These are phyloP conservation scores for Coenobita brevimanus DNA, from an alignment of 1,140 invertebrate genomes.

Conservation along the genomic window DNA sequence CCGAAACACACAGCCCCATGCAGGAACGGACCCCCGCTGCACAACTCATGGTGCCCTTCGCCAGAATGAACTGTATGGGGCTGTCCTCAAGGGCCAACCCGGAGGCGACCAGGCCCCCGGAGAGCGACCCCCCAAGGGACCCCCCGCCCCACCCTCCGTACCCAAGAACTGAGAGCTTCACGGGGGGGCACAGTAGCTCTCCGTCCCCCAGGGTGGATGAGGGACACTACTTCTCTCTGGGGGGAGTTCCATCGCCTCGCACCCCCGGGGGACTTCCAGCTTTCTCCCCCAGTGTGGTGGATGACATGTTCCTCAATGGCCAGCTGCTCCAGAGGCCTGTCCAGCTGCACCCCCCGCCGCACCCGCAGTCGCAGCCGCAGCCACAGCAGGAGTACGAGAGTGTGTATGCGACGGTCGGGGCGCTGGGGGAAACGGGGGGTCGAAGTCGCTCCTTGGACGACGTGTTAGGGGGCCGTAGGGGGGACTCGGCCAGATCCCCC, in stretches of 20 bases:
- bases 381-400: constrained; percentile 38
- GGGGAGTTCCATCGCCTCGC: constrained; percentile 33
- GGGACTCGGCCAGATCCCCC: constrained; percentile 16
- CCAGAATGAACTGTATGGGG: constrained; percentile 47
- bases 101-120: neutral
- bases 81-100: constrained; percentile 16
- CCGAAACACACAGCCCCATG: neutral
- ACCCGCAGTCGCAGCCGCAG: neutral
- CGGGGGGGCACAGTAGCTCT: constrained; percentile 14
- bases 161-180: constrained; percentile 11
- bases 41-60: constrained; percentile 11
- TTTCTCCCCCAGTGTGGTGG: constrained; percentile 18
- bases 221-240: constrained; percentile 46
- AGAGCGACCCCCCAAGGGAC: neutral
- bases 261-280: neutral
- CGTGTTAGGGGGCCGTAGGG: constrained; percentile 31
- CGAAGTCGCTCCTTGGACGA: constrained; percentile 46
- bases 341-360: neutral
- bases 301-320: constrained; percentile 55
- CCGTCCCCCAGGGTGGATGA: constrained; percentile 43
- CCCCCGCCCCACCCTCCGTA: constrained; percentile 6
- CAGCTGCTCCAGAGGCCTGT: neutral
- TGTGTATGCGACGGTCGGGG: constrained; percentile 34
- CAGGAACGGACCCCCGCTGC: constrained; percentile 22
- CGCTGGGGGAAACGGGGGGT: constrained; percentile 12